Base-by-base conservation (phyloP, 1,140 invertebrate species). In the Lepidurus apus region DNA sequence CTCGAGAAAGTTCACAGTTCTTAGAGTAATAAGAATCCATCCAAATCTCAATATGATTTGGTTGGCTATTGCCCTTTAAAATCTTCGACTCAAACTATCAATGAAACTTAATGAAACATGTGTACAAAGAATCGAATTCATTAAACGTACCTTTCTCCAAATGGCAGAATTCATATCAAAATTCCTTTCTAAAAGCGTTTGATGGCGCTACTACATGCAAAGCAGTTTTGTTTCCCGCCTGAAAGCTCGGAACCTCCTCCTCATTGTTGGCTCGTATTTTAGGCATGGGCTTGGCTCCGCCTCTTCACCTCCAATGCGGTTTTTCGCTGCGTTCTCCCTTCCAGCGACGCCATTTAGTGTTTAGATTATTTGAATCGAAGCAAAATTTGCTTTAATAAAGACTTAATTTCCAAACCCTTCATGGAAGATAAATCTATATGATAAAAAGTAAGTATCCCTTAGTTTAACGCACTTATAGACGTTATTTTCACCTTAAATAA, bases 321-420 rank as follows among this genome's bases (percentile, higher is more conserved):
- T 17, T 65, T 1, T 13, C 17, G 17, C 21, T 65, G 17, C 53
- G 53, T 34, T 34, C 45, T 7, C 8, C 17, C 3, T 65, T 65
- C 53, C 53, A 65, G 53, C 53, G 53, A 65, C 53, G 53, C 53
- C 53, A 65, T 65, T 65, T 65, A 65, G 53, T 65, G 53, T 65
- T 65, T 65, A 65, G 53, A 4, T n/a, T 65, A 65, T 17, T 65
- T n/a, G 21, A 65, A 65, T 21, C 13, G 10, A 65, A 65, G 21
- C 17, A 5, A 65, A 65, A 6, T 13, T 65, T 65, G n/a, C 53
- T 21, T 65, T 65, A 9, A 7, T 65, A 21, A 13, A 34, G 34
- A 13, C 21, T 65, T 65, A 21, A 65, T 65, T 65, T 65, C 4
- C 53, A 17, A 65, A 65, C 21, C 13, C 17, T 65, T 13, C 0